Conservation (phyloP, 2,888 invertebrate species). For the Sphecodes monilicornis region DNA sequence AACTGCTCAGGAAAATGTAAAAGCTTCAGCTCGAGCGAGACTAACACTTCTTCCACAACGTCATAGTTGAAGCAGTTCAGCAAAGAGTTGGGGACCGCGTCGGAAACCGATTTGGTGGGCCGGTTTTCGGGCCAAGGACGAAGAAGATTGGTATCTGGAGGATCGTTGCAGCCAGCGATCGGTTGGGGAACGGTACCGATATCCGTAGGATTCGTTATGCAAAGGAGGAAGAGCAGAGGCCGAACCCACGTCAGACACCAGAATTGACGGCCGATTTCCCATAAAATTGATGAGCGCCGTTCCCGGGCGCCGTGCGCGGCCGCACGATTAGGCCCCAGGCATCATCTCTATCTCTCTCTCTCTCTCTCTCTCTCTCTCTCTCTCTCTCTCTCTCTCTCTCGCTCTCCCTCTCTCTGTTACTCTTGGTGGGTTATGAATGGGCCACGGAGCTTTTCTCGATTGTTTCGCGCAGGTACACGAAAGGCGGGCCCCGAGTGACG, state of each 20-base stretch:
- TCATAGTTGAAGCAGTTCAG: background rate
- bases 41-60: background rate
- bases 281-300: conserved; percentile 82
- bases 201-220: conserved; percentile 34
- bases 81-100: background rate
- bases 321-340: conserved; percentile 73
- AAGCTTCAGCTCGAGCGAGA: background rate
- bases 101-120: background rate
- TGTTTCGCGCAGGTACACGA: conserved; percentile 64
- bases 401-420: background rate
- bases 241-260: conserved; percentile 80
- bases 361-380: background rate
- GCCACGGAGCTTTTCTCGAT: conserved; percentile 63
- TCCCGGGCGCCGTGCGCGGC: conserved; percentile 72
- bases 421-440: conserved; percentile 76
- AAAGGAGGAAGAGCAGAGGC: conserved; percentile 40
- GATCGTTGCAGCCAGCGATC: background rate
- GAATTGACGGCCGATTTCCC: conserved; percentile 82
- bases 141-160: conserved; percentile 1
- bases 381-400: background rate
- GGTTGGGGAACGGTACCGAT: background rate
- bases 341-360: conserved; percentile 47
- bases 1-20: background rate
- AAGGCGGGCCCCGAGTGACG: conserved; percentile 13
- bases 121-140: conserved; percentile 6